Base-by-base conservation (phyloP, 2,888 invertebrate species). In the Ethmia dodecea region DNA sequence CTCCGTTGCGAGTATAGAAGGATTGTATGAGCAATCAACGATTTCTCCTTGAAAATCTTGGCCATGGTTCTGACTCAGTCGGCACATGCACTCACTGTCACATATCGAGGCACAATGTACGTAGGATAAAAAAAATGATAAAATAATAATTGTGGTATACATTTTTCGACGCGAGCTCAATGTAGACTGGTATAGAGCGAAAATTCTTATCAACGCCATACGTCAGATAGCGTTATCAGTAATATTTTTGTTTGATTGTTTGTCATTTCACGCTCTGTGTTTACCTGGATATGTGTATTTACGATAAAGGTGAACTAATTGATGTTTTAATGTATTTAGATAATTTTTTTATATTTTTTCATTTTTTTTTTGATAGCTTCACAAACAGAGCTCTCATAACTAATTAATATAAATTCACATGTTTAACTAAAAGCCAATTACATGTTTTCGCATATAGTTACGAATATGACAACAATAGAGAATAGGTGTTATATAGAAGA, bases 191-290 rank as follows among this genome's bases (percentile, higher is more conserved):
- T 18, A 18, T n/a, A 33, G 28, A 41, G 45, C 47, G 49, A 49
- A 49, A 48, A 38, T 47, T 42, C 43, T 60, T 62, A 65, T 63
- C 64, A 51, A 40, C 33, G 5, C 11, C n/a, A 16, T 31, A 33
- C 31, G 40, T 36, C 27, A 36, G 34, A 53, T 47, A 47, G 42
- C 45, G 52, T 68, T 77, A 78, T 78, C 77, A 59, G 33, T 55
- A 61, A 67, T 60, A 47, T 31, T 22, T 30, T n/a, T 50, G 45
- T 55, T 53, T 58, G 59, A 68, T 73, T 62, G 59, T 61, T 66
- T 71, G 68, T 63, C 70, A 78, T 74, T 76, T 69, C 63, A 56
- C 63, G 58, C 48, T n/a, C n/a, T n/a, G n/a, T n/a, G n/a, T n/a
- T n/a, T n/a, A n/a, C n/a, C n/a, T n/a, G n/a, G n/a, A n/a, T n/a